Base-by-base conservation (phyloP, 2,888 invertebrate species). In the Tenthredo scrophulariae region DNA sequence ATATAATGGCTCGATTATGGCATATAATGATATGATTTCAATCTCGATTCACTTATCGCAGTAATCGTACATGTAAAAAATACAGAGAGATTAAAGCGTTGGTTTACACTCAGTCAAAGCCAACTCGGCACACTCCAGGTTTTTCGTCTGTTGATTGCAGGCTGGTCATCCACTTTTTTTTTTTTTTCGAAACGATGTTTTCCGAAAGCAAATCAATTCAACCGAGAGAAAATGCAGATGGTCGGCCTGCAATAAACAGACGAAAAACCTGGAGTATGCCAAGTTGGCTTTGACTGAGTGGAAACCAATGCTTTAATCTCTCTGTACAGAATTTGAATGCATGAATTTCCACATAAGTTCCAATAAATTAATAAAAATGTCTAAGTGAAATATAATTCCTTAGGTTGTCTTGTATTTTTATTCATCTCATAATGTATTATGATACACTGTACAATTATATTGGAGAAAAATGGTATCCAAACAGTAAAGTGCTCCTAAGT, bases 391-490 rank as follows among this genome's bases (percentile, higher is more conserved):
- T 79, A 79, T 26, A 33, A 54, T 58, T 79, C 33, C 37, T 26
- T 54, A 7, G n/a, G 58, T 54, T 79, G 18, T 79, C 37, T 79
- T 58, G 79, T 79, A 50, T 54, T 54, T 79, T 79, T 79, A 79
- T 79, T 79, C 29, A 58, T 79, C n/a, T 54, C 54, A 79, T 54
- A 54, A n/a, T n/a, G 79, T 33, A 79, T 37, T 37, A 79, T 22
- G 7, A 33, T 79, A 79, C 58, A 79, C 33, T 33, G 33, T 79
- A 79, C 75, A 75, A 26, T 75, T 46, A 75, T 75, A 18, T 40
- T 46, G 43, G 22, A 29, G 54, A 77, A 77, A 77, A 79, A 58
- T 33, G 22, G 18, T 50, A 54, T 77, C 40, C 46, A 50, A 22
- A 22, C 29, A 50, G 10, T 29, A 77, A 46, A 15, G 50, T 50